These are phyloP conservation scores for Patagioenas fasciata DNA, from an alignment of 2,113 vertebrate species.

Conservation along the genomic window DNA sequence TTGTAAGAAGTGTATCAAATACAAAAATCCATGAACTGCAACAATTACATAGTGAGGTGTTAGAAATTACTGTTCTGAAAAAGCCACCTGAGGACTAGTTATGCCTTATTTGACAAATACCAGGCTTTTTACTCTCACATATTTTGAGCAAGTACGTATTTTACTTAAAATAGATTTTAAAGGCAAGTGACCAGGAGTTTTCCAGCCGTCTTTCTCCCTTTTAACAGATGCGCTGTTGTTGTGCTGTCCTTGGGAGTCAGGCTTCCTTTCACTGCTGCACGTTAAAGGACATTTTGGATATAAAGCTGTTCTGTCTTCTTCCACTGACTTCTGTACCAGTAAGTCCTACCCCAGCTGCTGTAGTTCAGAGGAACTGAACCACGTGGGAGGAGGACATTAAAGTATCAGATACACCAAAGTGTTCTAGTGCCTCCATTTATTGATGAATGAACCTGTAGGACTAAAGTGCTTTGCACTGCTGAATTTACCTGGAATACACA, in stretches of 20 bases:
- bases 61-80: not conserved
- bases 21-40: not conserved
- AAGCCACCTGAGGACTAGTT: not conserved
- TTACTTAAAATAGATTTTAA: slow-evolving; percentile 21
- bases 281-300: not conserved
- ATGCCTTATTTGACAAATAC: not conserved
- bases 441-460: not conserved
- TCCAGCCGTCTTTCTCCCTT: not conserved
- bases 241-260: not conserved
- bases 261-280: not conserved
- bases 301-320: not conserved
- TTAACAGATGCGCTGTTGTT: slow-evolving; percentile 10
- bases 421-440: not conserved
- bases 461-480: not conserved
- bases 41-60: not conserved
- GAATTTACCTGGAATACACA: not conserved
- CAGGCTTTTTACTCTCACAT: not conserved
- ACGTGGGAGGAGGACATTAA: not conserved
- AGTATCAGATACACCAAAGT: not conserved
- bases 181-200: not conserved
- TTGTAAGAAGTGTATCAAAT: not conserved
- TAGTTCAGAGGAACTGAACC: not conserved
- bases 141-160: slow-evolving; percentile 19
- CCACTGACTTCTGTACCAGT: not conserved
- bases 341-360: not conserved